Evolutionary conservation across 2,113 vertebrate genomes (phyloP).

Genomic region (Psettodes erumei): DNA sequence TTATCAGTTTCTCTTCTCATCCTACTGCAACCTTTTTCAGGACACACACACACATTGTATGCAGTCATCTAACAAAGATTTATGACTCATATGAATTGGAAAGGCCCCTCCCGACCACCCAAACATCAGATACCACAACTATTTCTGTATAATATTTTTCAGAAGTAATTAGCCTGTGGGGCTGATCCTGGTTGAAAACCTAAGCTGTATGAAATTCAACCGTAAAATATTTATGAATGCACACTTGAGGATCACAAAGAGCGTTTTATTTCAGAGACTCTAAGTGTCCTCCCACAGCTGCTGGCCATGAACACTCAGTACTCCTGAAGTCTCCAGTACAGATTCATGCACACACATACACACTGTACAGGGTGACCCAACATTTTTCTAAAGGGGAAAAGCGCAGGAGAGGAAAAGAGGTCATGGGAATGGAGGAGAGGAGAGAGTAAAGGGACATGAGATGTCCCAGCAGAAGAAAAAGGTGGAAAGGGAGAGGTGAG

Average conservation of each 20-base stretch:
- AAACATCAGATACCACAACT: neutral
- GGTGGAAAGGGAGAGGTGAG: constrained; percentile 46
- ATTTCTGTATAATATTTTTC: neutral
- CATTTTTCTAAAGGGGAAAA: constrained; percentile 26
- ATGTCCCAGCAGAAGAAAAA: constrained; percentile 51
- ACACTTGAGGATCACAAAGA: constrained; percentile 1
- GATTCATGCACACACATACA: neutral
- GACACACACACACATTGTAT: neutral
- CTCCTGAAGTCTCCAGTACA: neutral
- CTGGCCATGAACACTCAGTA: neutral
- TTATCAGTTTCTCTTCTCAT: neutral
- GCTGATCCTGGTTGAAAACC: neutral
- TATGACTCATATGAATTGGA: constrained; percentile 12
- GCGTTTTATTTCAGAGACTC: neutral
- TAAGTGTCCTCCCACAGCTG: neutral
- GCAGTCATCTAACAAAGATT: neutral
- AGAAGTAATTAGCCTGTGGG: neutral
- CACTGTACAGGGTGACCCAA: constrained; percentile 42
- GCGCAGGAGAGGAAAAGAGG: constrained; percentile 51
- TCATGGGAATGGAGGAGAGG: constrained; percentile 62
- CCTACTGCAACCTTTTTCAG: neutral
- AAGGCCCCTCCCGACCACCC: neutral
- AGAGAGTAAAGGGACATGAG: constrained; percentile 23
- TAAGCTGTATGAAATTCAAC: constrained; percentile 2
- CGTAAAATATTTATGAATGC: neutral